Evolutionary conservation across 2,113 vertebrate genomes (phyloP).

Genomic region (Amblyornis subalaris): DNA sequence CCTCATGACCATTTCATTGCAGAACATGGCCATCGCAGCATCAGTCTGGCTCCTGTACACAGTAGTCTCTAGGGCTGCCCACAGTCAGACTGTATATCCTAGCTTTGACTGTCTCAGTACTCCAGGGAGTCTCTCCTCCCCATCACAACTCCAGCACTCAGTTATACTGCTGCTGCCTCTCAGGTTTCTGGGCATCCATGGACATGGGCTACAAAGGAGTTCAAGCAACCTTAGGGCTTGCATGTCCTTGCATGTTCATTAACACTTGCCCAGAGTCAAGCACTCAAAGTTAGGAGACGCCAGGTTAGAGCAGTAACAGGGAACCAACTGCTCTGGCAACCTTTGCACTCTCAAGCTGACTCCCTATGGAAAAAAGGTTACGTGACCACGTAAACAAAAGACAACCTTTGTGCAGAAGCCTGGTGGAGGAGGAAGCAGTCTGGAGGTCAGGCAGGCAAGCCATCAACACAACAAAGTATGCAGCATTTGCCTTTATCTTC

Average conservation of each 20-base stretch:
- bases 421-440: not conserved
- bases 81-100: not conserved
- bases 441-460: not conserved
- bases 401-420: not conserved
- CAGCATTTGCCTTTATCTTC: not conserved
- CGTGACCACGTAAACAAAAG: not conserved
- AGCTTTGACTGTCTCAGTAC: accelerated
- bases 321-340: not conserved
- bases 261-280: not conserved
- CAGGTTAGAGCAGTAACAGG: not conserved
- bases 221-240: not conserved
- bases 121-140: not conserved
- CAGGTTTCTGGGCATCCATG: accelerated
- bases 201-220: not conserved
- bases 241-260: not conserved
- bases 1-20: not conserved
- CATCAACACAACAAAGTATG: accelerated
- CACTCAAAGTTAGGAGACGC: not conserved
- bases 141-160: not conserved
- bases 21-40: not conserved
- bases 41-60: accelerated
- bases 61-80: not conserved
- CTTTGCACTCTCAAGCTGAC: not conserved
- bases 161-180: not conserved
- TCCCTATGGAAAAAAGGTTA: not conserved